Base-by-base conservation (phyloP, 30 jellyfish, hydroid and myxozoan genomes). In the Rhopilema esculentum region DNA sequence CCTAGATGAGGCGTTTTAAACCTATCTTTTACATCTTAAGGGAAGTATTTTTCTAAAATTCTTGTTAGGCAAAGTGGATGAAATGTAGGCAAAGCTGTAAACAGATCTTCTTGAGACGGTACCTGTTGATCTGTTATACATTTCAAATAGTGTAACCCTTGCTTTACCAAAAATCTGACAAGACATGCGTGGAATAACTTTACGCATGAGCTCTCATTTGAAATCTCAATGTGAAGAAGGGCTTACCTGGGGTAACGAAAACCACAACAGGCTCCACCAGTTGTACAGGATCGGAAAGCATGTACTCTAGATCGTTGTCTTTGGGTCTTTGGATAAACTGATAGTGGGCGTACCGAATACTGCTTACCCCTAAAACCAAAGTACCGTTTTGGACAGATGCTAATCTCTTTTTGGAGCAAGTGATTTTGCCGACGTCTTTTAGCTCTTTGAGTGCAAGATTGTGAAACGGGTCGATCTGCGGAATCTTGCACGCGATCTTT, bases 381-480 rank as follows among this genome's bases (percentile, higher is more conserved):
- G 30, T 22, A 27, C 88, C 84, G 49, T 71, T 68, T 18, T 1
- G 6, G 25, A 71, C 78, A 0, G 32, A 32, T 17, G 83, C 91
- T 25, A 68, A 73, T 48, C 51, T 52, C 61, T 79, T 79, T 16
- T 57, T 49, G 15, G 69, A 48, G 63, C 96, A 88, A 21, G 80
- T 69, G 30, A 88, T 75, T 40, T 7, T 15, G 17, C 80, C 88
- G 19, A 75, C 83, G 49, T 88, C 80, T 25, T 27, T 70, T 84
- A 79, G 22, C 51, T 88, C 89, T 15, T 69, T 70, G 69, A 79
- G 24, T 15, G 96, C 96, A 1, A 61, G 76, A 19, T 79, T 64
- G 52, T 88, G 91, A 72, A 57, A 79, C 4, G 96, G 96, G 48
- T 88, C 65, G 24, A 88, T 22, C 50, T 30, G 28, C 49, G 92